A percentile compares a stretch with the other conserved stretches of the same genome.
phyloP scores from a whole-genome alignment of 2,113 vertebrate genomes.

The Meles meles region DNA sequence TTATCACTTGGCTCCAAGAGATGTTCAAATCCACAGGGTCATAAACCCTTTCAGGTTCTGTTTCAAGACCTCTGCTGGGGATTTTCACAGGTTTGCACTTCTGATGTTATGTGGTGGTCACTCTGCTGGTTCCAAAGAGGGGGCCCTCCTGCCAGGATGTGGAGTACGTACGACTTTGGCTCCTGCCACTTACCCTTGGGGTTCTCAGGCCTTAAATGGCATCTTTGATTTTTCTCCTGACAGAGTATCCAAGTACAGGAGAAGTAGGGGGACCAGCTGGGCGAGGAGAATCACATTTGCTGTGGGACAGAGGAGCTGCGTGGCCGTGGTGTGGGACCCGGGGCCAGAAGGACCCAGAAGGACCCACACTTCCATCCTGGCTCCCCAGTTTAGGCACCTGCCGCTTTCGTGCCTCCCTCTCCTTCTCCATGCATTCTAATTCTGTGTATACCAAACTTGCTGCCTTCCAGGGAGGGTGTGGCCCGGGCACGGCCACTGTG shows the following conservation, averaged over 20 bases:
- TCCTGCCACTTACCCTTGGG: not conserved
- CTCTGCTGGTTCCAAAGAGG: not conserved
- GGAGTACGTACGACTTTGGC: not conserved
- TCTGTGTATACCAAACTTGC: not conserved
- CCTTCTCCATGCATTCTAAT: not conserved
- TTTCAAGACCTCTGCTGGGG: constrained; percentile 51
- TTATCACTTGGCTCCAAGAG: constrained; percentile 48
- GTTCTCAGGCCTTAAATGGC: not conserved
- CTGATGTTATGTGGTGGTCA: not conserved
- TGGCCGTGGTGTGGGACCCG: not conserved
- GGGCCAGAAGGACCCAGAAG: not conserved
- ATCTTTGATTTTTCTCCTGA: not conserved
- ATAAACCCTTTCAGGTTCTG: constrained; percentile 56
- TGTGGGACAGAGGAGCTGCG: not conserved
- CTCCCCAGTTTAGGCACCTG: not conserved
- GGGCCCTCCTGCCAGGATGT: not conserved
- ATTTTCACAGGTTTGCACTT: constrained; percentile 67
- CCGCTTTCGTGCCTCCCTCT: not conserved
- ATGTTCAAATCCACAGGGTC: constrained; percentile 55
- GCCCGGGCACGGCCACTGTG: not conserved
- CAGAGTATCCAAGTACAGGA: not conserved
- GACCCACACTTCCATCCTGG: not conserved
- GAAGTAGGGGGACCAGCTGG: not conserved
- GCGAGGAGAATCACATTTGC: not conserved
- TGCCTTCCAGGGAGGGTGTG: fast-evolving